Base-by-base conservation (phyloP, 1,140 invertebrate species). In the Drosophila kikkawai region DNA sequence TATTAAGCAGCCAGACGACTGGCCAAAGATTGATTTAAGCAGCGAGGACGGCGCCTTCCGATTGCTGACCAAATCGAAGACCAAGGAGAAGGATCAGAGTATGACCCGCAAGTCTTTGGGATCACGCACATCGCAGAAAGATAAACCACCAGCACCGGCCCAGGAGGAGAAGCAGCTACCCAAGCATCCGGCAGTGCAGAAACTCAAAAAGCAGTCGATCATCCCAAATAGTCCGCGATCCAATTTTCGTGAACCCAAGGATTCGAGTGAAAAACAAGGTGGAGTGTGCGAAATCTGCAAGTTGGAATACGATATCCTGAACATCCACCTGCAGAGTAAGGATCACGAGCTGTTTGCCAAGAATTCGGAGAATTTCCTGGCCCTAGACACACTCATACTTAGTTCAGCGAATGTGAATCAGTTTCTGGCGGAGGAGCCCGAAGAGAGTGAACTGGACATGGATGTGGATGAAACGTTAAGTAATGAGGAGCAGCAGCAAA, bases 221-320 rank as follows among this genome's bases (percentile, higher is more conserved):
- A 47, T 80, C 6, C 69, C 75, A 3, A 73, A 82, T 19, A 82
- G 82, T 71, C 83, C 82, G 5, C 63, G 83, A n/a, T 68, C 70
- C n/a, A 71, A 74, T n/a, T 83, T 55, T 17, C 64, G 73, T 0
- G 79, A 87, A 15, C 32, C 67, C 3, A 91, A 92, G 55, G 90
- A 92, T 39, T 88, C 87, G 0, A 82, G 74, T 32, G 92, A 93
- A 15, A 93, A 94, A 63, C 93, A 94, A 78, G 94, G 94, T 53
- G 96, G 96, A 55, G 96, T 96, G 81, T 97, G 96, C 93, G 96
- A 96, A 93, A 95, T 96, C 90, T 97, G 96, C 91, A 95, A 95
- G 79, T 91, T 94, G 44, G 95, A 96, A 67, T 97, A 96, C 91
- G 94, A 94, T 59, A 95, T 95, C 79, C 91, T 96, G 15, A 93